These are phyloP conservation scores for Thyatira batis DNA, from an alignment of 2,888 invertebrate species.

Conservation along the genomic window DNA sequence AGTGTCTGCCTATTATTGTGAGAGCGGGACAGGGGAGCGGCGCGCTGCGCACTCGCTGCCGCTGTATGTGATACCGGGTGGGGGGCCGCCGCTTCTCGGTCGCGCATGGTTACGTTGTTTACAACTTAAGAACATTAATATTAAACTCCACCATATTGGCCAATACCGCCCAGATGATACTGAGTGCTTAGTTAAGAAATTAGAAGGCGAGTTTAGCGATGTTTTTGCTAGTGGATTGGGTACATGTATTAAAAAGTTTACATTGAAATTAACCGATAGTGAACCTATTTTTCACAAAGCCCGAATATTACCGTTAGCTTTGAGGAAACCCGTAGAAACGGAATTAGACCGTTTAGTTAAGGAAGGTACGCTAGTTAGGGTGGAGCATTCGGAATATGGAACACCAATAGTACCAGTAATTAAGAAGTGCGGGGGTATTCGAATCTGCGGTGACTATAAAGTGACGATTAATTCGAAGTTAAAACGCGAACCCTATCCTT, in stretches of 20 bases:
- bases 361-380: slow-evolving; percentile 24
- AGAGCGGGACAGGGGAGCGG: background rate
- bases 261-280: slow-evolving; percentile 14
- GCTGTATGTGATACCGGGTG: slow-evolving; percentile 15
- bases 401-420: slow-evolving; percentile 30
- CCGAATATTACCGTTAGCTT: slow-evolving; percentile 13
- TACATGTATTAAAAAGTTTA: slow-evolving; percentile 13
- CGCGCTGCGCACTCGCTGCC: background rate
- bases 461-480: slow-evolving; percentile 28
- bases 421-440: slow-evolving; percentile 20
- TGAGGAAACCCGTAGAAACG: slow-evolving; percentile 15
- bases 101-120: slow-evolving; percentile 18
- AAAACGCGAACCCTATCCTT: slow-evolving; percentile 21
- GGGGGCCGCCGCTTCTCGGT: slow-evolving; percentile 15
- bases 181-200: slow-evolving; percentile 3
- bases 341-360: slow-evolving; percentile 20
- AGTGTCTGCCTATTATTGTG: slow-evolving; percentile 9
- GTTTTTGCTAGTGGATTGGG: slow-evolving; percentile 17
- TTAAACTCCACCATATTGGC: background rate
- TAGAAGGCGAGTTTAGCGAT: slow-evolving; percentile 14
- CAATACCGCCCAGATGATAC: slow-evolving; percentile 5
- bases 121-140: slow-evolving; percentile 15
- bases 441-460: slow-evolving; percentile 30
- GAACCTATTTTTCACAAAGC: slow-evolving; percentile 17
- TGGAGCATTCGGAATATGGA: slow-evolving; percentile 28